phyloP scores from a whole-genome alignment of 1,140 invertebrate species.

The Euglossa dilemma region DNA sequence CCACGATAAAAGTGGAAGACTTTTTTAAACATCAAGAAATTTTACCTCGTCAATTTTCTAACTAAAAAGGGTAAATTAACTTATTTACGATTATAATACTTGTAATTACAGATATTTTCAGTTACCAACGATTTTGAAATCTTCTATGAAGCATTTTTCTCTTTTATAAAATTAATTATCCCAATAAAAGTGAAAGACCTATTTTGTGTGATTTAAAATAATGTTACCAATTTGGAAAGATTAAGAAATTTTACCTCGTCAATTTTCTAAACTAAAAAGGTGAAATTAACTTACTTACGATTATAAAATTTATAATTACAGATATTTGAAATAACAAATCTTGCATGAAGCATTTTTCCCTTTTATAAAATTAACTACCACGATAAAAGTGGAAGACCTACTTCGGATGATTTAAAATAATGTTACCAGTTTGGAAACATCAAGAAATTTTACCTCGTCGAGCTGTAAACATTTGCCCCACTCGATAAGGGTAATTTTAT shows the following conservation, averaged over 20 bases:
- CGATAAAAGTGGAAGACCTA: neutral
- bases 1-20: neutral
- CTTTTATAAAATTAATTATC: neutral
- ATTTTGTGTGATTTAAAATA: neutral
- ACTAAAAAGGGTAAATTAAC: neutral
- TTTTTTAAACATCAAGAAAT: neutral
- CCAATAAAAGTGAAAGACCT: neutral
- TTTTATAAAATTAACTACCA: neutral
- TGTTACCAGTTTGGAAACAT: neutral
- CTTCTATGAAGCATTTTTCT: neutral
- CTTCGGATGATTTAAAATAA: neutral
- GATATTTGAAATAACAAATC: neutral
- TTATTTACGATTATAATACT: neutral
- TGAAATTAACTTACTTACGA: too few species aligned
- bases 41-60: slow-evolving; percentile 84
- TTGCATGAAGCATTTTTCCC: neutral
- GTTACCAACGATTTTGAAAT: too few species aligned
- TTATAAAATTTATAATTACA: neutral
- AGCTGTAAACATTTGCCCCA: slow-evolving; percentile 96
- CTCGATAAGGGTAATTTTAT: slow-evolving; percentile 93
- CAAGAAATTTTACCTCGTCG: slow-evolving; percentile 85
- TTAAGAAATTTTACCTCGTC: slow-evolving; percentile 85
- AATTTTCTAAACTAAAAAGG: too few species aligned
- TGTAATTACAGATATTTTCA: neutral
- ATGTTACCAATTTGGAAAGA: neutral